Evolutionary conservation across 1,140 invertebrate species (phyloP), one percentile per base, ranked within the genome.

Genomic region (Dufourea novaeangliae): DNA sequence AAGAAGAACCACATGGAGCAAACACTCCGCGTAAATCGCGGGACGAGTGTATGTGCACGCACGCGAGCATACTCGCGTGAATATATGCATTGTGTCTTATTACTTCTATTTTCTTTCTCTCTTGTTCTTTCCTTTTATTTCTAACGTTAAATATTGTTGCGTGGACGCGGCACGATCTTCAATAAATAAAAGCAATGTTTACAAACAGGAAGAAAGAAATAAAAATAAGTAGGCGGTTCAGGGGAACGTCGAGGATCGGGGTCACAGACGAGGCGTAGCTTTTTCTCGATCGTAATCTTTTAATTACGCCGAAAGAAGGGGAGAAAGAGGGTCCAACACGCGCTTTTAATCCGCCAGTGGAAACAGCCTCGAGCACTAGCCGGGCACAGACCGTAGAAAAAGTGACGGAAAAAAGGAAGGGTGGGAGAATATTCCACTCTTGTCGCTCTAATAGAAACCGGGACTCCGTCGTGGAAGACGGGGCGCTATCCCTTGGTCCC

Each of bases 281-380:
- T 83, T 79, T 22, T 39, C n/a, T n/a, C n/a, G 62, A 84, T 80
- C 54, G 67, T 76, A 80, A 80, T 84, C 71, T 72, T 84, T 83
- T 84, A 83, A 83, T 84, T 83, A 72, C 57, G 41, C 20, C 39
- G n/a, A 17, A 39, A 46, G 46, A 50, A 12, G 17, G 34, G 14
- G 39, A 25, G 12, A 2, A 25, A 12, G 11, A 37, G 17, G 8
- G 14, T 6, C n/a, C 17, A 20, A 32, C 27, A 25, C 20, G 20
- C 14, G 41, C 29, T 14, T 63, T 64, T 41, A 39, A 52, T 46
- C 25, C 70, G 34, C 0, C n/a, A 50, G 29, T 46, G 70, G 61
- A 57, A 59, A 75, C 52, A 69, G 73, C 17, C 54, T 7, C n/a
- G 10, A 67, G 63, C 29, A n/a, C 6, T n/a, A 1, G 41, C n/a